A percentile compares a stretch with the other conserved stretches of the same genome.
Conservation (phyloP, 2,888 invertebrate species). For the Monopis laevigella region DNA sequence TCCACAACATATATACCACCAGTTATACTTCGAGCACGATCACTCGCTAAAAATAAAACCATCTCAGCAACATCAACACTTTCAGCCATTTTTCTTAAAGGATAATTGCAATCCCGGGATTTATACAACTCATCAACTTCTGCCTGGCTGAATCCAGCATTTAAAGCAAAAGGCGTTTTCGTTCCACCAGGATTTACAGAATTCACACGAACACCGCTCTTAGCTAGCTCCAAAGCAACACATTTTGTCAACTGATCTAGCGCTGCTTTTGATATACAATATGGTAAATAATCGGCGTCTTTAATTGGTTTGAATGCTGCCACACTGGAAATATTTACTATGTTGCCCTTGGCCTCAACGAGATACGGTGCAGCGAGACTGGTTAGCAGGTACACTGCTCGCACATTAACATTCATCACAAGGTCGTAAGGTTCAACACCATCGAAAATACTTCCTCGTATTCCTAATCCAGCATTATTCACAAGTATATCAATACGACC, state of each 20-base stretch:
- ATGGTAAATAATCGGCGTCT: slow-evolving; percentile 80
- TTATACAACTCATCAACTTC: slow-evolving; percentile 73
- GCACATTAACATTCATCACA: slow-evolving; percentile 85
- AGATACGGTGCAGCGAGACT: slow-evolving; percentile 85
- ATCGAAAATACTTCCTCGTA: slow-evolving; percentile 79
- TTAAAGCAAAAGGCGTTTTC: slow-evolving; percentile 66
- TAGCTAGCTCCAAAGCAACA: slow-evolving; percentile 82
- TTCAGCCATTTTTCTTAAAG: slow-evolving; percentile 84
- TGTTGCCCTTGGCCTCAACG: slow-evolving; percentile 79
- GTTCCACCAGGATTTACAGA: slow-evolving; percentile 94
- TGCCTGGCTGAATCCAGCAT: slow-evolving; percentile 78
- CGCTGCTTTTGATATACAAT: slow-evolving; percentile 92
- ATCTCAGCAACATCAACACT: slow-evolving; percentile 87
- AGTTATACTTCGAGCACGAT: slow-evolving; percentile 88
- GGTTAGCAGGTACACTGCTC: slow-evolving; percentile 79
- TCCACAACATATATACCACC: slow-evolving; percentile 70
- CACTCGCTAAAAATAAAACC: slow-evolving; percentile 90
- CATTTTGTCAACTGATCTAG: slow-evolving; percentile 94
- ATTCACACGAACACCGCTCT: slow-evolving; percentile 84
- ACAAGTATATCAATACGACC: slow-evolving; percentile 79
- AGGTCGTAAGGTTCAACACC: slow-evolving; percentile 85
- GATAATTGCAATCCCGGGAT: slow-evolving; percentile 81
- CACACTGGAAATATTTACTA: slow-evolving; percentile 94
- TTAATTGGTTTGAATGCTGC: slow-evolving; percentile 72
- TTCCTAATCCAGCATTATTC: slow-evolving; percentile 87